phyloP scores from a whole-genome alignment of 2,797 vertebrate genomes.

The Acrocephalus scirpaceus region DNA sequence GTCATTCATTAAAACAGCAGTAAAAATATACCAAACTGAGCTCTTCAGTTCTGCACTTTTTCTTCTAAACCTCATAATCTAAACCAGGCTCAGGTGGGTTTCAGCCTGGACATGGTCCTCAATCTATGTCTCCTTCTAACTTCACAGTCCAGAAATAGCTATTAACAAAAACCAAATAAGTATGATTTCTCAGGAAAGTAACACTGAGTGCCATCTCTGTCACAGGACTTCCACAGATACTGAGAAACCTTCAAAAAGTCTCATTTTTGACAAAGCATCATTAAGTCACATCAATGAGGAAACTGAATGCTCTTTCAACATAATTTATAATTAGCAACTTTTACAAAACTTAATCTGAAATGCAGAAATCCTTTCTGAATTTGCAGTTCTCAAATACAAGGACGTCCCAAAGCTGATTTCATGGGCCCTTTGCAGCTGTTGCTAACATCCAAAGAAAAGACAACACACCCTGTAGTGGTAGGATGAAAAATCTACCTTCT shows the following conservation, averaged over 20 bases:
- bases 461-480: fast-evolving
- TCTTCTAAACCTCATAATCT: not conserved
- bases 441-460: not conserved
- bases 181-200: not conserved
- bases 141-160: not conserved
- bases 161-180: not conserved
- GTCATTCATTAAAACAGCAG: not conserved
- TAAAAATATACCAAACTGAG: not conserved
- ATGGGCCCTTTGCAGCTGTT: not conserved
- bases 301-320: not conserved
- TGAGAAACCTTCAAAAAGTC: not conserved
- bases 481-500: not conserved
- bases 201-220: not conserved
- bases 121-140: not conserved
- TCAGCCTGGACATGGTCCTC: not conserved
- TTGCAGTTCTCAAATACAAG: not conserved
- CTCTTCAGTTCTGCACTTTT: not conserved
- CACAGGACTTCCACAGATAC: not conserved
- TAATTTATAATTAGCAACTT: not conserved
- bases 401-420: not conserved
- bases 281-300: not conserved
- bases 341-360: not conserved
- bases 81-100: not conserved
- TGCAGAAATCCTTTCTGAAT: not conserved
- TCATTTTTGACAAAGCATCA: not conserved